Conservation (phyloP, 2,888 invertebrate species). For the Prosopocoilus inquinatus region DNA sequence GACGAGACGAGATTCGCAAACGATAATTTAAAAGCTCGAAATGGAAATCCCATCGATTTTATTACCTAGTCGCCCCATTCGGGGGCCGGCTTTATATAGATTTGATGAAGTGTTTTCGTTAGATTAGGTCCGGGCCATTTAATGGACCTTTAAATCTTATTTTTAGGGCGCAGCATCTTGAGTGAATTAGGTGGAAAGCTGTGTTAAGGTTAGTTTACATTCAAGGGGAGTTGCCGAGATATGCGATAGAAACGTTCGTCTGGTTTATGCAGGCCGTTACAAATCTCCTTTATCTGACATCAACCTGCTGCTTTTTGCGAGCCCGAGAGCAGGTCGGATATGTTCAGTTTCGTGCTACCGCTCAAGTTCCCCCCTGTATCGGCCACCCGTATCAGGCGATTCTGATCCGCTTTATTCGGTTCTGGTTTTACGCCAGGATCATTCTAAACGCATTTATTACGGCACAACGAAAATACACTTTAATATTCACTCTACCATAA, state of each 20-base stretch:
- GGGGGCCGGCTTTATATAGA: conserved; percentile 4
- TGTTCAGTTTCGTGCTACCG: no score
- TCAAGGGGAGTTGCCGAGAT: conserved; percentile 17
- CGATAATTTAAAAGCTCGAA: not conserved
- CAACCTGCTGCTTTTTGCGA: conserved; percentile 36
- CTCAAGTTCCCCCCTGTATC: no score
- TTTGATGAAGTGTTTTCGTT: conserved; percentile 18
- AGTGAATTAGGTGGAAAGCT: conserved; percentile 28
- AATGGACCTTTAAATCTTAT: conserved; percentile 24
- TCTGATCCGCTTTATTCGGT: no score
- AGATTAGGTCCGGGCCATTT: conserved; percentile 23
- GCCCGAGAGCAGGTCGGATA: not conserved
- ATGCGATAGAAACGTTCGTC: conserved; percentile 27
- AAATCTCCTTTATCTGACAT: conserved; percentile 40
- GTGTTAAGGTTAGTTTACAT: conserved; percentile 27
- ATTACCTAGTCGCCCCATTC: conserved; percentile 6
- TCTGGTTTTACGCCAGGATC: no score
- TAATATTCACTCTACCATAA: no score
- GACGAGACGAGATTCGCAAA: no score
- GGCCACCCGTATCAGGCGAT: no score
- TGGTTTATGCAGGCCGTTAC: conserved; percentile 34
- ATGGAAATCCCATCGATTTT: conserved; percentile 17
- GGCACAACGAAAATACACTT: no score
- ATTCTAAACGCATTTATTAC: no score
- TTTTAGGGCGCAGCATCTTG: conserved; percentile 22